Conservation (phyloP, 53 echinoderm and acorn worm species). For the Mesocentrotus franciscanus region DNA sequence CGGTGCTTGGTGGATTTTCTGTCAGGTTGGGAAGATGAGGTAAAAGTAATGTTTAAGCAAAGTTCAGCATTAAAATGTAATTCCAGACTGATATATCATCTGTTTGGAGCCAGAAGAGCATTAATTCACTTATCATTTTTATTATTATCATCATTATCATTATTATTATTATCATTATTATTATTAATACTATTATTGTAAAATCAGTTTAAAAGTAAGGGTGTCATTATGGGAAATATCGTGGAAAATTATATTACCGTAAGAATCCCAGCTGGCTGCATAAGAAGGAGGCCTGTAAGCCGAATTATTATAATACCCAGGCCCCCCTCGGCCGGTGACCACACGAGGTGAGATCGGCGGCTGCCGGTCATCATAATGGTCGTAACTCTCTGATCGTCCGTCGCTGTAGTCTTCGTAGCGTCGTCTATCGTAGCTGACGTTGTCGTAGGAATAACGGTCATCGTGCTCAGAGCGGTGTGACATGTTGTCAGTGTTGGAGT, state of each 20-base stretch:
- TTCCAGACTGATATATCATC: background rate
- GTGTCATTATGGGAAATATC: too few species aligned
- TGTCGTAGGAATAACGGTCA: conserved; percentile 74
- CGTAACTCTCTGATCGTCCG: conserved; percentile 35
- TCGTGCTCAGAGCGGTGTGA: conserved; percentile 69
- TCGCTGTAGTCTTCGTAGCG: conserved; percentile 67
- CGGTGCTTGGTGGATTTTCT: conserved; percentile 75
- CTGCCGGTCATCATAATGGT: conserved; percentile 62
- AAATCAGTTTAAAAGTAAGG: too few species aligned
- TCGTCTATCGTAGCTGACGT: conserved; percentile 70
- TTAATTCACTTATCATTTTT: too few species aligned
- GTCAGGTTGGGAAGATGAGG: background rate
- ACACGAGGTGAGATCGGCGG: conserved; percentile 69
- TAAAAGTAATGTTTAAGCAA: background rate
- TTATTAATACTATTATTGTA: too few species aligned
- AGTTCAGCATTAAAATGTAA: background rate
- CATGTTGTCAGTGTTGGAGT: conserved; percentile 61
- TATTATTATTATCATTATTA: too few species aligned
- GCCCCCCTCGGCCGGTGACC: conserved; percentile 35
- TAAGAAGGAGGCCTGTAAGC: conserved; percentile 84
- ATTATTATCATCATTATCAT: too few species aligned
- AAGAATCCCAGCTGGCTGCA: conserved; percentile 87
- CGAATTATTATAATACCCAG: conserved; percentile 74
- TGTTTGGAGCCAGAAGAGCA: background rate
- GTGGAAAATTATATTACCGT: conserved; percentile 54